Conservation (phyloP, 2,113 vertebrate genomes). For the Uropsilus gracilis region DNA sequence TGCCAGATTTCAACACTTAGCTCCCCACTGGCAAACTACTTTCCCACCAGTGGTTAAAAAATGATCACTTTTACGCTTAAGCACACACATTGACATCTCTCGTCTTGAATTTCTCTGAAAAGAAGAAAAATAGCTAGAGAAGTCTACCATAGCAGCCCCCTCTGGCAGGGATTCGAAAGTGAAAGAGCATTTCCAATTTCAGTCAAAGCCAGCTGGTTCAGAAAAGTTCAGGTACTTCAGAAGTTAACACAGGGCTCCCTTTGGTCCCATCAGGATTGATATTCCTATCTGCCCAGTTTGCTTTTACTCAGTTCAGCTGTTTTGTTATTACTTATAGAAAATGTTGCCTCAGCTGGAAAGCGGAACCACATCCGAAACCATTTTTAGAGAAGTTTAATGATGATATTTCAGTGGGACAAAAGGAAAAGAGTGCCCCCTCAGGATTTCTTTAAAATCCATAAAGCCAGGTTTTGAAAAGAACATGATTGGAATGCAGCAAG, state of each 20-base stretch:
- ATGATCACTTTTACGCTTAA: slow-evolving; percentile 81
- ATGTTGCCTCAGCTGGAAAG: slow-evolving; percentile 78
- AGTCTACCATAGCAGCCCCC: slow-evolving; percentile 68
- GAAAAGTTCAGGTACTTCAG: slow-evolving; percentile 58
- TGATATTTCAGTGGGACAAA: slow-evolving; percentile 80
- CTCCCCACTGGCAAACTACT: slow-evolving; percentile 74
- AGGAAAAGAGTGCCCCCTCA: slow-evolving; percentile 73
- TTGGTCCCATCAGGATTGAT: slow-evolving; percentile 73
- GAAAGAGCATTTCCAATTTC: slow-evolving; percentile 65
- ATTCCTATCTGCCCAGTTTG: slow-evolving; percentile 71
- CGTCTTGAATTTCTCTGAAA: slow-evolving; percentile 79
- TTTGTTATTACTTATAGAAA: slow-evolving; percentile 81
- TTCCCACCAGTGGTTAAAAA: slow-evolving; percentile 82
- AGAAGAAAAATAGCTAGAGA: slow-evolving; percentile 75
- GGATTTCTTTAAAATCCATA: slow-evolving; percentile 79
- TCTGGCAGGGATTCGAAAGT: slow-evolving; percentile 72
- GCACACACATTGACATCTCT: slow-evolving; percentile 75
- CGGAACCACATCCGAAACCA: slow-evolving; percentile 76
- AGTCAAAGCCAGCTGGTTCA: slow-evolving; percentile 57
- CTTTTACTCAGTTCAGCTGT: slow-evolving; percentile 73
- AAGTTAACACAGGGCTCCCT: slow-evolving; percentile 57
- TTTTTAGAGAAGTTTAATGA: slow-evolving; percentile 80
- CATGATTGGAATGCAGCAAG: slow-evolving; percentile 75
- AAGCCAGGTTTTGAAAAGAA: slow-evolving; percentile 77
- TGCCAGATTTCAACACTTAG: slow-evolving; percentile 76